Base-by-base conservation (phyloP, 2,888 invertebrate genomes). In the Altica lythri region DNA sequence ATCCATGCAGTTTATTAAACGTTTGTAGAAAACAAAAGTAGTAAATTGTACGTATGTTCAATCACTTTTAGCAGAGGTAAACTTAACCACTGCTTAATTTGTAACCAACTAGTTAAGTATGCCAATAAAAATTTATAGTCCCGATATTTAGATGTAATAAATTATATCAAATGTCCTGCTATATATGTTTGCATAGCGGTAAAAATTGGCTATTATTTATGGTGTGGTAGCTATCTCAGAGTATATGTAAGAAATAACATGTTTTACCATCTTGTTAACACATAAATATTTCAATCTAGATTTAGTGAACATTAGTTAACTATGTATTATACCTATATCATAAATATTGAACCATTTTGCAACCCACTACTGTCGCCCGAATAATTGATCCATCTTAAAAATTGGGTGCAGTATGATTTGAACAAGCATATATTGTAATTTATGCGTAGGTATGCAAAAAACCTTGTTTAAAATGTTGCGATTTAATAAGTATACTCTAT, bases 51-150 rank as follows among this genome's bases (percentile, higher is more conserved):
- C n/a, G n/a, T n/a, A n/a, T n/a, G n/a, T n/a, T n/a, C n/a, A n/a
- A n/a, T n/a, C n/a, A n/a, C n/a, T n/a, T n/a, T n/a, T n/a, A n/a
- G 29, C 10, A 29, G 10, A 13, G 12, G 40, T 40, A 12, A 38
- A 4, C 10, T 4, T 40, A 40, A 22, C 25, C 40, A 40, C 25
- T 40, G 40, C 40, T 22, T 40, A 40, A 40, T 40, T 40, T 40
- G 40, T 40, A 22, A 14, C 34, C 34, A 27, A 16, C 37, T 18
- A 37, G 29, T 44, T 22, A 29, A 34, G n/a, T 18, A 30, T 40
- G 55, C 47, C 46, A 50, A 43, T 51, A 46, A 55, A 38, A 53
- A 55, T 54, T 44, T 51, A 58, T 55, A 13, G 49, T 42, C 37
- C 22, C 4, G 49, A 48, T 53, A 45, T 29, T 46, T 47, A 51